Conservation (phyloP, 2,113 vertebrate genomes). For the Pandion haliaetus region DNA sequence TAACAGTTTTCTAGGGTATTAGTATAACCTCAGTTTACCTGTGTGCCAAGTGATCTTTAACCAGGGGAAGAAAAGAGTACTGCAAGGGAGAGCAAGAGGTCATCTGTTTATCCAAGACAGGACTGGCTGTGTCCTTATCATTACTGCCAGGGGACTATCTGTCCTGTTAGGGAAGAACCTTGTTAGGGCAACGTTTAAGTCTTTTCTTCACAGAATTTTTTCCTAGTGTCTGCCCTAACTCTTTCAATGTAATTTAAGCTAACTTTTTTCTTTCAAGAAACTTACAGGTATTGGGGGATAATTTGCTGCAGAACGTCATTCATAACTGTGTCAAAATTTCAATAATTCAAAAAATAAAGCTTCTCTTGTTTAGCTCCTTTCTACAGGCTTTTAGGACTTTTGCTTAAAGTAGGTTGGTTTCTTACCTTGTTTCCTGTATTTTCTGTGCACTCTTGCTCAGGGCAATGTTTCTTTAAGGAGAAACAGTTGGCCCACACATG, state of each 20-base stretch:
- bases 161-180: background rate
- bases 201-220: background rate
- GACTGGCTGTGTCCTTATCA: rapidly evolving
- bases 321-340: background rate
- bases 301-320: background rate
- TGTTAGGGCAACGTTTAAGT: background rate
- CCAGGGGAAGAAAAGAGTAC: background rate
- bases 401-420: background rate
- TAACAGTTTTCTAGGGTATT: background rate
- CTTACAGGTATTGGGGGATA: background rate
- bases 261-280: background rate
- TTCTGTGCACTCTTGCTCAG: background rate
- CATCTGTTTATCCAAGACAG: background rate
- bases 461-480: background rate
- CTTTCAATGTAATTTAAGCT: background rate
- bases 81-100: background rate
- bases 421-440: background rate
- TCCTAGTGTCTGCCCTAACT: background rate
- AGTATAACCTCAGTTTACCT: background rate
- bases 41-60: background rate
- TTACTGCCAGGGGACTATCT: background rate
- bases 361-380: background rate
- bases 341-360: background rate
- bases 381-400: background rate
- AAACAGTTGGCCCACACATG: background rate